Conservation (phyloP, 2,888 invertebrate species). For the Andrena marginata region DNA sequence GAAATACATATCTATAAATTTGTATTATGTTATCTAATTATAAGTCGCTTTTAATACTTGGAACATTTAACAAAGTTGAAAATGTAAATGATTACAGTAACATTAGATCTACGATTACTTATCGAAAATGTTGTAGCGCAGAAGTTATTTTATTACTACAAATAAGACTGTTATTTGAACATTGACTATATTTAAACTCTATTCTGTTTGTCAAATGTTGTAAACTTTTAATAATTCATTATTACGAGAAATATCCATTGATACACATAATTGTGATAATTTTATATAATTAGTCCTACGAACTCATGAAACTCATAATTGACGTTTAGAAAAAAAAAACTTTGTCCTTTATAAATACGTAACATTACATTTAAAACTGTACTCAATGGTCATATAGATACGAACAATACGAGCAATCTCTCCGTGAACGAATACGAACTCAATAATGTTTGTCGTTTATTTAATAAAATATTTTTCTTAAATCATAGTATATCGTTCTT, state of each 20-base stretch:
- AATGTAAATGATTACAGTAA: conserved; percentile 34
- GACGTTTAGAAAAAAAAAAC: conserved; percentile 46
- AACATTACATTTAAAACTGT: conserved; percentile 19
- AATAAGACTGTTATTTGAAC: conserved; percentile 58
- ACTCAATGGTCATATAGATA: conserved; percentile 15
- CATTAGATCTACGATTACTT: conserved; percentile 47
- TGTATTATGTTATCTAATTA: conserved; percentile 40
- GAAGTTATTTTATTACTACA: conserved; percentile 52
- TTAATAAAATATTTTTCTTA: conserved; percentile 35
- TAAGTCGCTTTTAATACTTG: conserved; percentile 36
- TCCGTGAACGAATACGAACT: conserved; percentile 13
- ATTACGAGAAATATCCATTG: conserved; percentile 47
- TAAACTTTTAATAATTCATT: conserved; percentile 41
- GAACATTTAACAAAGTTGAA: conserved; percentile 31
- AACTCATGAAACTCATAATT: conserved; percentile 39
- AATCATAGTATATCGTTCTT: conserved; percentile 20
- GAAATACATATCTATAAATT: conserved; percentile 32
- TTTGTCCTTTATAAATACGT: conserved; percentile 21
- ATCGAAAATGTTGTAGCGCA: conserved; percentile 32
- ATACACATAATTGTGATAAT: conserved; percentile 61
- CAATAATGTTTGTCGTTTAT: conserved; percentile 29
- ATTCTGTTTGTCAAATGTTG: conserved; percentile 38
- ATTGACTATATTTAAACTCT: conserved; percentile 51
- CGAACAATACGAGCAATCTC: conserved; percentile 7
- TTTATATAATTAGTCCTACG: conserved; percentile 49